phyloP scores from a whole-genome alignment of 2,888 invertebrate genomes.

The Drosophila algonquin region DNA sequence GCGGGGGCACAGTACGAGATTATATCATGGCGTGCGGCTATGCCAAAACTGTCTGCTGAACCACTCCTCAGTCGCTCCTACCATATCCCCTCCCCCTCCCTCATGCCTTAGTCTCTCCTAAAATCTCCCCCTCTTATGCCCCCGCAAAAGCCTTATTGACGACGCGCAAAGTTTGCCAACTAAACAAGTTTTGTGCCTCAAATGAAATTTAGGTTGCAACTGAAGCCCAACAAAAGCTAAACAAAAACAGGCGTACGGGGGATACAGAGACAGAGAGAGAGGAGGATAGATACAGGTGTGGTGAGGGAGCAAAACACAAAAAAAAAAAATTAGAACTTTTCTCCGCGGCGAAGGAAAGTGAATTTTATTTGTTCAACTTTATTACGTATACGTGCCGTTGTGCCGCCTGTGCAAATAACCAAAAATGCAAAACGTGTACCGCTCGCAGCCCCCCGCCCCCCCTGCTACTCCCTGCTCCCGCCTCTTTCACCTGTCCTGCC shows the following conservation, averaged over 20 bases:
- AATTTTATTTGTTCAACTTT: constrained; percentile 80
- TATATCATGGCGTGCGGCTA: constrained; percentile 73
- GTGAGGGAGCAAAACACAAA: constrained; percentile 6
- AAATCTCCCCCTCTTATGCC: background rate
- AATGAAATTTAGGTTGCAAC: constrained; percentile 81
- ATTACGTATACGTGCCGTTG: constrained; percentile 79
- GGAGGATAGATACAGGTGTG: background rate
- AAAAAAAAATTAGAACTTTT: constrained; percentile 79
- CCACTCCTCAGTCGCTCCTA: constrained; percentile 4
- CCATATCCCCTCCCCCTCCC: background rate
- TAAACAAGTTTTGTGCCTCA: constrained; percentile 79
- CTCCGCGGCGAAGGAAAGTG: constrained; percentile 71
- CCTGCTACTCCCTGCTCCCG: background rate
- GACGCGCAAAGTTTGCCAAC: constrained; percentile 79
- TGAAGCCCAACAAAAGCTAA: constrained; percentile 77
- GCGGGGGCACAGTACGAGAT: constrained; percentile 53
- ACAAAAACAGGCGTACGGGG: constrained; percentile 58
- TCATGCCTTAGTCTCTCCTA: background rate
- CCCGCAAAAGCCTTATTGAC: constrained; percentile 67
- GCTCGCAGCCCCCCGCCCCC: background rate
- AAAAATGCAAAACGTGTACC: constrained; percentile 71
- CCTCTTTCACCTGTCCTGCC: constrained; percentile 1
- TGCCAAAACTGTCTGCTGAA: constrained; percentile 66
- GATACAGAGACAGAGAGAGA: background rate
- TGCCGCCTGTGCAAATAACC: constrained; percentile 73